Base-by-base conservation (phyloP, 1,140 invertebrate genomes). In the Calliopsis andreniformis region DNA sequence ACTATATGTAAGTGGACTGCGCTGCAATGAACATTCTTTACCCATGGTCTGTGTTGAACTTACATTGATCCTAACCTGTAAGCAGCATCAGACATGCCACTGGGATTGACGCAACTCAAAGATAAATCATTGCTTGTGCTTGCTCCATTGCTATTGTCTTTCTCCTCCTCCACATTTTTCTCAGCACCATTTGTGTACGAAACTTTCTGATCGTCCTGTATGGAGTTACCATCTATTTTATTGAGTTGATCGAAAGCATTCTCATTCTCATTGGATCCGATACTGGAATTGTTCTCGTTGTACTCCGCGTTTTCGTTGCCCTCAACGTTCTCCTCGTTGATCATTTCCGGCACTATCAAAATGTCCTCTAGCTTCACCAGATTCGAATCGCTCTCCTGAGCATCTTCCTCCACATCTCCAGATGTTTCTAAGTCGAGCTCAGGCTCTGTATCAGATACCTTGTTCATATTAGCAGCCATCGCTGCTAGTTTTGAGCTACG, bases 21-120 rank as follows among this genome's bases (percentile, higher is more conserved):
- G 32, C 53, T 66, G 25, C 39, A 76, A 5, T 71, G 14, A 49
- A 67, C 45, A 39, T 42, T 59, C 14, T 49, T 71, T 59, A 80
- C 18, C 53, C 79, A 83, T 88, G 80, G 83, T 87, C 73, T 86
- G 67, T 63, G 55, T 84, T 87, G 25, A 87, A 90, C 90, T 92
- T 91, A 92, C 87, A 73, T 88, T 71, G 87, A 84, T 89, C 78
- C 90, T 91, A 91, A 91, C 86, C 91, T 91, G 88, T 86, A 90
- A 78, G 80, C 70, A 70, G 73, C 8, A 18, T 89, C 87, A 72
- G 78, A 45, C 6, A 78, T 67, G 55, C 78, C 82, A 32, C 79
- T 75, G 8, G 85, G 14, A 86, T 86, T 90, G 35, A 92, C 73
- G 23, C 89, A 86, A 87, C 89, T 91, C 53, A 92, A 79, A 47